phyloP scores from a whole-genome alignment of 2,888 invertebrate species.

The Conomelus anceps region DNA sequence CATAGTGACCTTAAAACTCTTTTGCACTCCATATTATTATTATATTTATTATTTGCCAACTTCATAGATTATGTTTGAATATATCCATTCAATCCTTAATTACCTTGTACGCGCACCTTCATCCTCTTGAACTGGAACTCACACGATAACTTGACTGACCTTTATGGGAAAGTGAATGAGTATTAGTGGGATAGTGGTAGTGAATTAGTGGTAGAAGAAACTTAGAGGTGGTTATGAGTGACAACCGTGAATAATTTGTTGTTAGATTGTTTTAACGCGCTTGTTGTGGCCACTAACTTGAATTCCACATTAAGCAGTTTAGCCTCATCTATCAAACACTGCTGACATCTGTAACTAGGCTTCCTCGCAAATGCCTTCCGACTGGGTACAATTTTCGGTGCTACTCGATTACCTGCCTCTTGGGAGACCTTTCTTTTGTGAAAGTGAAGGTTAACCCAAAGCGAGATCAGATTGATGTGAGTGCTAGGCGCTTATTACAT shows the following conservation, averaged over 20 bases:
- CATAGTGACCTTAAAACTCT: too few relatives aligned
- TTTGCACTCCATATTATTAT: too few relatives aligned
- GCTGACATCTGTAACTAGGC: background rate
- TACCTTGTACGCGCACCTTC: background rate
- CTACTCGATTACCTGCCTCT: background rate
- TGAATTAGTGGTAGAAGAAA: background rate
- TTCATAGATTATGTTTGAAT: background rate
- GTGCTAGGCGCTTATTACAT: too few relatives aligned
- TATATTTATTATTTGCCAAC: too few relatives aligned
- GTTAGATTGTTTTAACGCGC: slow-evolving; percentile 5
- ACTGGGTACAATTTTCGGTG: background rate
- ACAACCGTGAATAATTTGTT: background rate
- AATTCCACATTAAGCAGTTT: background rate
- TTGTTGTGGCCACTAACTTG: background rate
- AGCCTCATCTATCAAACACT: slow-evolving; percentile 3
- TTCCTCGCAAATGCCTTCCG: background rate
- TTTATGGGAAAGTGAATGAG: background rate
- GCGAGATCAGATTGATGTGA: background rate
- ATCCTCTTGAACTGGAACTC: background rate
- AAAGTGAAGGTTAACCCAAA: background rate
- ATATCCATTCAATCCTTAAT: background rate
- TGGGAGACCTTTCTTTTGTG: background rate
- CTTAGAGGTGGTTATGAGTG: background rate
- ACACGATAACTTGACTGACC: background rate
- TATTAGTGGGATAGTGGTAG: background rate